A percentile compares a stretch with the other conserved stretches of the same genome.
phyloP scores from a whole-genome alignment of 2,797 vertebrate species.

The Ispidina picta region DNA sequence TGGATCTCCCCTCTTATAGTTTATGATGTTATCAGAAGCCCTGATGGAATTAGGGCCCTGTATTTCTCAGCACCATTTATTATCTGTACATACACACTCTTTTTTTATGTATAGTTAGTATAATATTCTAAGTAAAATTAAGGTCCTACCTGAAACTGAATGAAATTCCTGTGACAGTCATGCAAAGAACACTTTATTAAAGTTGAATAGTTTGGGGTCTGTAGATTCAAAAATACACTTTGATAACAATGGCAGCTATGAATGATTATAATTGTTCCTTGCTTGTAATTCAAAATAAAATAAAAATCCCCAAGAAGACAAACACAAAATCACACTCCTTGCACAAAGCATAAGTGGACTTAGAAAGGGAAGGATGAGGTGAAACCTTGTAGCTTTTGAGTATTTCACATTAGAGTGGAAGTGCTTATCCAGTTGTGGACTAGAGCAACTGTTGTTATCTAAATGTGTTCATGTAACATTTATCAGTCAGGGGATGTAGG shows the following conservation, averaged over 20 bases:
- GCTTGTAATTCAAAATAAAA: background rate
- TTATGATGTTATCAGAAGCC: background rate
- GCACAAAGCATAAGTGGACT: background rate
- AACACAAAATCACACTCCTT: background rate
- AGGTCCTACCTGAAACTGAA: background rate
- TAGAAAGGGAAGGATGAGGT: background rate
- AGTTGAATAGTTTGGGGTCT: background rate
- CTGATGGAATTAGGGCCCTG: background rate
- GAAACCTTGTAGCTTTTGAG: background rate
- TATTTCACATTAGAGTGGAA: fast-evolving
- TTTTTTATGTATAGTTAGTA: background rate
- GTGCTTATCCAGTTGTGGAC: background rate
- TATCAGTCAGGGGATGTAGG: background rate
- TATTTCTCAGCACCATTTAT: background rate
- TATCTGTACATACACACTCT: background rate
- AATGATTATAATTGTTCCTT: background rate
- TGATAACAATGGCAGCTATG: background rate
- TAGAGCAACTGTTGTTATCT: background rate
- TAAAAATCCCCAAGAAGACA: background rate
- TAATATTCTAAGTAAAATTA: background rate
- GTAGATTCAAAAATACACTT: background rate
- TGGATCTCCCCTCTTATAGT: background rate
- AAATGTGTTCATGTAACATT: fast-evolving
- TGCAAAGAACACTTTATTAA: background rate
- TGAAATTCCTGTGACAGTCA: background rate